phyloP scores from a whole-genome alignment of 2,113 vertebrate species.

The Pachypanchax playfairii region DNA sequence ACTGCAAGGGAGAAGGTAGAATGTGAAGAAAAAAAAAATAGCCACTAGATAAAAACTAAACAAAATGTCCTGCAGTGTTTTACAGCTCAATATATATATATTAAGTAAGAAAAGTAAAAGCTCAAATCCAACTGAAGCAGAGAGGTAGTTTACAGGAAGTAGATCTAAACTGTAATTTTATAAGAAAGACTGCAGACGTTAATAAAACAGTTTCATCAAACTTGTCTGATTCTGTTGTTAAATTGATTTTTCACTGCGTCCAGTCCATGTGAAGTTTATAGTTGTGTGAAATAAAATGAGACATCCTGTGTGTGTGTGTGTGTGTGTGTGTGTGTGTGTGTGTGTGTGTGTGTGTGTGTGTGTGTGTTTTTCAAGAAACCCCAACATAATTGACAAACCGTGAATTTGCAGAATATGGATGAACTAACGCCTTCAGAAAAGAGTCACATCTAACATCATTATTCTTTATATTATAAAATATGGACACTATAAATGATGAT shows the following conservation, averaged over 20 bases:
- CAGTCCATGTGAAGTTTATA: background rate
- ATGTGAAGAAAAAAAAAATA: constrained; percentile 14
- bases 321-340: no score
- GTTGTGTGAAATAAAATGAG: background rate
- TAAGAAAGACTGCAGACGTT: no score
- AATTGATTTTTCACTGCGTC: no score
- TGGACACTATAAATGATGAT: no score
- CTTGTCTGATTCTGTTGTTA: no score
- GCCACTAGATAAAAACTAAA: background rate
- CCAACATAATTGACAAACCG: background rate
- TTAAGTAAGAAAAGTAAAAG: no score
- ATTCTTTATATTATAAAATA: no score
- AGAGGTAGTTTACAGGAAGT: constrained; percentile 15
- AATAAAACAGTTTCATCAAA: no score
- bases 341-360: no score
- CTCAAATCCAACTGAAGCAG: background rate
- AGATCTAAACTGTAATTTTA: background rate
- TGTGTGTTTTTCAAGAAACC: background rate
- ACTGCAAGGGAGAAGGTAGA: constrained; percentile 55
- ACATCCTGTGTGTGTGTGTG: no score
- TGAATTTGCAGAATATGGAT: background rate
- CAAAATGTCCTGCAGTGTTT: background rate
- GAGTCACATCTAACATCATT: no score
- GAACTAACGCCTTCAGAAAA: background rate
- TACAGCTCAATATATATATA: background rate